A percentile compares a stretch with the other conserved stretches of the same genome.
These are phyloP conservation scores for Pristionchus pacificus DNA, from an alignment of 1,140 invertebrate genomes.

Conservation along the genomic window DNA sequence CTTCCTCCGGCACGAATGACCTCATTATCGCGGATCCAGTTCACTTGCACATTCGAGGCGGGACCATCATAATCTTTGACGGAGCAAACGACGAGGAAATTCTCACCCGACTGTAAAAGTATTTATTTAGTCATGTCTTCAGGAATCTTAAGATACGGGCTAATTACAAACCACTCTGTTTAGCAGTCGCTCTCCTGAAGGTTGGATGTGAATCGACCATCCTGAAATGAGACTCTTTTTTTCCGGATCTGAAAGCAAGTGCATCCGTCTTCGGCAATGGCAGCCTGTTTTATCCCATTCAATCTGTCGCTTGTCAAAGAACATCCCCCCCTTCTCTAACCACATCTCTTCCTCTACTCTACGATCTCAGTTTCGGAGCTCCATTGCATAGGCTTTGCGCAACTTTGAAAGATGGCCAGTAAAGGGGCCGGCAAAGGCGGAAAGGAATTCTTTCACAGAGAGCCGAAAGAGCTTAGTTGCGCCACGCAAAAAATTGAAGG, in stretches of 20 bases:
- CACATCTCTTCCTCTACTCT: too few relatives aligned
- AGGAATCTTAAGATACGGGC: too few relatives aligned
- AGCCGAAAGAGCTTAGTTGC: too few relatives aligned
- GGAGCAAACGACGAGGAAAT: constrained; percentile 29
- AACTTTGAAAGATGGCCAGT: not conserved
- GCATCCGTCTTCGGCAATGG: too few relatives aligned
- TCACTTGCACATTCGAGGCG: constrained; percentile 25
- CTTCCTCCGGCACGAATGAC: constrained; percentile 19
- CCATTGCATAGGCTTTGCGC: too few relatives aligned
- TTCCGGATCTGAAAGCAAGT: too few relatives aligned
- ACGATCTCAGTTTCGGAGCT: too few relatives aligned
- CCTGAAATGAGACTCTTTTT: not conserved
- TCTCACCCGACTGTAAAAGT: too few relatives aligned
- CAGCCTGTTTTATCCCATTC: not conserved
- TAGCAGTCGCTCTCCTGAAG: not conserved
- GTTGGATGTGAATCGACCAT: not conserved
- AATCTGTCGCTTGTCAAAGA: not conserved
- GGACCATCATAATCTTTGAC: constrained; percentile 26
- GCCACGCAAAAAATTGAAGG: too few relatives aligned
- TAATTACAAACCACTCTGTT: not conserved
- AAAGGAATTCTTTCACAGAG: too few relatives aligned
- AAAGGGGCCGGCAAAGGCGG: too few relatives aligned
- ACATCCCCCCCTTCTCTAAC: not conserved
- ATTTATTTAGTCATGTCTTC: too few relatives aligned
- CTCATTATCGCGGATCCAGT: constrained; percentile 23